A percentile compares a stretch with the other conserved stretches of the same genome.
These are phyloP conservation scores for Crematogaster levior DNA, from an alignment of 2,888 invertebrate genomes.

Conservation along the genomic window DNA sequence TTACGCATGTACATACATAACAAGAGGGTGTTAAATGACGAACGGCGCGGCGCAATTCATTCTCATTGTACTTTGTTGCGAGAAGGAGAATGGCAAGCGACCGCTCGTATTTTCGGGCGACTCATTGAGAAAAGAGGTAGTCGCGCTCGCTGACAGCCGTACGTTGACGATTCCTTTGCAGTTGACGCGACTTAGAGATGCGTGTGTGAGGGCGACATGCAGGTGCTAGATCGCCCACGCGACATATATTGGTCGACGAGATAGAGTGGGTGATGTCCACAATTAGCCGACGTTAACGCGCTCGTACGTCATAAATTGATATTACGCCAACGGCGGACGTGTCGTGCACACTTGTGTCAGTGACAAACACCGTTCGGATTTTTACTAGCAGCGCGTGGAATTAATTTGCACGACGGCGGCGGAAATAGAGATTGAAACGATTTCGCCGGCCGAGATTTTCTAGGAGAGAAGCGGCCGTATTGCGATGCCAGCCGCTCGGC, in stretches of 20 bases:
- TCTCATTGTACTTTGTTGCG: slow-evolving; percentile 22
- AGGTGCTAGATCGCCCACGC: slow-evolving; percentile 70
- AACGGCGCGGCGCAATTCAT: background rate
- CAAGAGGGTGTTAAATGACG: slow-evolving; percentile 22
- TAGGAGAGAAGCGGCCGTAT: background rate
- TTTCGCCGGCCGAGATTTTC: slow-evolving; percentile 41
- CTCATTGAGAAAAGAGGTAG: slow-evolving; percentile 53
- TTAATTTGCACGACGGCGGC: slow-evolving; percentile 37
- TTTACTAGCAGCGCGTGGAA: slow-evolving; percentile 30
- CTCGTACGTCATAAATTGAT: slow-evolving; percentile 50
- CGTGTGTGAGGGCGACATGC: slow-evolving; percentile 27
- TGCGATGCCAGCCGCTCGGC: slow-evolving; percentile 16
- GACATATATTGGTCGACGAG: slow-evolving; percentile 68
- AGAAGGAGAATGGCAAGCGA: slow-evolving; percentile 2
- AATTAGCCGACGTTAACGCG: slow-evolving; percentile 70
- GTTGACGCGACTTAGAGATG: slow-evolving; percentile 16
- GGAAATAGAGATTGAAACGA: slow-evolving; percentile 46
- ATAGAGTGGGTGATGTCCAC: slow-evolving; percentile 71
- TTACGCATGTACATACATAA: background rate
- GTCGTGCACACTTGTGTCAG: background rate
- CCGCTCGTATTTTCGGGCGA: slow-evolving; percentile 51
- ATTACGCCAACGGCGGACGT: slow-evolving; percentile 33
- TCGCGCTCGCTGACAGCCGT: slow-evolving; percentile 30
- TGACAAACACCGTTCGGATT: slow-evolving; percentile 43
- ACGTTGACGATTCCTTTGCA: slow-evolving; percentile 35